These are phyloP conservation scores for Lamprotornis superbus DNA, from an alignment of 2,113 vertebrate genomes.

Conservation along the genomic window DNA sequence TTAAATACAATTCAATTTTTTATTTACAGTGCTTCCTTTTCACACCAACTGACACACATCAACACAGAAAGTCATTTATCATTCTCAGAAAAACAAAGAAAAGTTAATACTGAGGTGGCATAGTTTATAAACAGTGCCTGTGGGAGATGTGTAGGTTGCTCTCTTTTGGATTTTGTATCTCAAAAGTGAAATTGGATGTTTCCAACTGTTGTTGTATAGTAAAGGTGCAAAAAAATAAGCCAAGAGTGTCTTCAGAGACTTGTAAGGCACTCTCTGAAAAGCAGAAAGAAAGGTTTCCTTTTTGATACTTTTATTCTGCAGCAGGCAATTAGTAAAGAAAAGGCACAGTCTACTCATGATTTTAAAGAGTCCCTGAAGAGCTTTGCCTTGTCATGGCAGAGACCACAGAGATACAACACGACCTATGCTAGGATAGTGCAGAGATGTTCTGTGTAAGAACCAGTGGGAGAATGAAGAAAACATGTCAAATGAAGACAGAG, in stretches of 20 bases:
- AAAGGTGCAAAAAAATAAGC: neutral
- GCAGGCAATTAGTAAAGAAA: neutral
- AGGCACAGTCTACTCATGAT: neutral
- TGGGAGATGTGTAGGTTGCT: neutral
- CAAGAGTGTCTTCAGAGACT: neutral
- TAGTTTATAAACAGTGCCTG: accelerated
- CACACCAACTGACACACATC: neutral
- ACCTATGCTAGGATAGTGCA: neutral
- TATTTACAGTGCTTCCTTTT: neutral
- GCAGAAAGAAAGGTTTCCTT: neutral
- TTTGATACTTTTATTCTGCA: neutral
- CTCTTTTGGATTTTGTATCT: neutral
- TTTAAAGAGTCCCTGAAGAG: neutral
- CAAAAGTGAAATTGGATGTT: neutral
- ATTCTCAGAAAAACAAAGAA: neutral
- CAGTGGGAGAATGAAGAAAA: neutral
- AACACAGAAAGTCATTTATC: neutral
- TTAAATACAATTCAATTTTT: neutral
- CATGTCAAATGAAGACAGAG: neutral
- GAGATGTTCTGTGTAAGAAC: neutral
- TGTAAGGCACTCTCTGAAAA: neutral
- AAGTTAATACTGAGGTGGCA: neutral
- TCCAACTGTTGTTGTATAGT: neutral
- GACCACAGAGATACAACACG: neutral
- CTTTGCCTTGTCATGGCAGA: neutral